phyloP scores from a whole-genome alignment of 2,797 vertebrate species.

The Pseudocheirus occidentalis region DNA sequence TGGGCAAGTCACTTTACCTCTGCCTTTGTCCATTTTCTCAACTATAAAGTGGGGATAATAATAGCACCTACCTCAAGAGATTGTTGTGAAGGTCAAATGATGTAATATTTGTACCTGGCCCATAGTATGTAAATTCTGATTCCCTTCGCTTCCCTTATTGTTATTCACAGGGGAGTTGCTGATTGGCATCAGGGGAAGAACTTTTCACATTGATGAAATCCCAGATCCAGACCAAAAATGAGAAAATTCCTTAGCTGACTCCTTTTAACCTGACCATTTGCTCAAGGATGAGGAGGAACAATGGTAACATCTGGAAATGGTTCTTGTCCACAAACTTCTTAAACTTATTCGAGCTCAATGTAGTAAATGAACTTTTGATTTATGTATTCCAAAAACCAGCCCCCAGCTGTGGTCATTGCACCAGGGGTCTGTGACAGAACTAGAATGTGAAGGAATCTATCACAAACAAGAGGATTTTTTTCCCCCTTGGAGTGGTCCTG shows the following conservation, averaged over 20 bases:
- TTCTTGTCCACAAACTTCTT: not conserved
- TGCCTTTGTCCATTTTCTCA: not conserved
- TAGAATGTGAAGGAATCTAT: not conserved
- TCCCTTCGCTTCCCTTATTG: not conserved
- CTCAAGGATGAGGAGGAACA: not conserved
- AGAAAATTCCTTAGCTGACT: not conserved
- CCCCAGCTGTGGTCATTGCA: not conserved
- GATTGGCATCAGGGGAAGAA: not conserved
- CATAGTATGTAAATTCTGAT: not conserved
- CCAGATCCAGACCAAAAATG: not conserved
- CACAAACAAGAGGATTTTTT: not conserved
- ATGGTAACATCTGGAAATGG: not conserved
- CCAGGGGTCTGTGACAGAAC: not conserved
- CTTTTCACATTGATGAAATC: not conserved
- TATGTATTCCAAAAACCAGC: not conserved
- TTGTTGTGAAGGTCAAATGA: not conserved
- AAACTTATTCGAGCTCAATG: not conserved
- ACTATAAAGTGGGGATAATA: not conserved
- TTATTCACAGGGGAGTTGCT: not conserved
- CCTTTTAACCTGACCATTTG: not conserved
- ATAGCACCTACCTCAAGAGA: not conserved
- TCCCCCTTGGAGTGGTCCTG: not conserved
- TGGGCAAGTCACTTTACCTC: not conserved
- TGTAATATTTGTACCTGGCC: not conserved
- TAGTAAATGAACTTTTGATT: not conserved